Percentiles rank a stretch among this genome's conserved stretches.
Evolutionary conservation across 2,888 invertebrate genomes (phyloP).

Genomic region (Cacoxenus indagator): DNA sequence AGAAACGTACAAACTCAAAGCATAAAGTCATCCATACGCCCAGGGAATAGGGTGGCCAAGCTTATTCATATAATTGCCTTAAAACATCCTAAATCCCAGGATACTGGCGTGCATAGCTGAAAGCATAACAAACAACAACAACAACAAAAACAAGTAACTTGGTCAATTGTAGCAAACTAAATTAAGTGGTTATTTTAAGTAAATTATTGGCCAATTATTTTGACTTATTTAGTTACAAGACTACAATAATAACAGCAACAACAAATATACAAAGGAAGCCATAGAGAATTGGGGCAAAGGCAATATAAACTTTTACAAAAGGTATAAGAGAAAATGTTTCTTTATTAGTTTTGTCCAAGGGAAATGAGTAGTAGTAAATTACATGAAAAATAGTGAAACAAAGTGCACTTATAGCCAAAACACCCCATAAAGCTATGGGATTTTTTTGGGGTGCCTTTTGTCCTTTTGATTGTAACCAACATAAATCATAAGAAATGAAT

Average conservation of each 20-base stretch:
- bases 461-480: too few species aligned
- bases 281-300: slow-evolving; percentile 30
- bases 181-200: slow-evolving; percentile 58
- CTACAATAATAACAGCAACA: slow-evolving; percentile 25
- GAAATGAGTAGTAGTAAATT: too few species aligned
- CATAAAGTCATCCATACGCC: neutral
- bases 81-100: slow-evolving; percentile 49
- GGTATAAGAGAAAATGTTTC: too few species aligned
- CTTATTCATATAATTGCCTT: neutral
- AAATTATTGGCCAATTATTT: slow-evolving; percentile 63
- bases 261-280: slow-evolving; percentile 14
- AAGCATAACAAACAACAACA: neutral
- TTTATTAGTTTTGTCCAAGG: too few species aligned
- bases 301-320: neutral
- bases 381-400: too few species aligned
- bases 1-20: neutral
- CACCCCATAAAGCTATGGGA: too few species aligned
- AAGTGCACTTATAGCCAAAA: too few species aligned
- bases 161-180: slow-evolving; percentile 41
- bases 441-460: too few species aligned
- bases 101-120: slow-evolving; percentile 41
- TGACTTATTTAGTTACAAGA: slow-evolving; percentile 58
- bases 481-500: too few species aligned
- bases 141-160: slow-evolving; percentile 35
- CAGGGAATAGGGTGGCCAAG: neutral